Percentiles rank a stretch among this genome's conserved stretches.
Evolutionary conservation across 2,797 vertebrate genomes (phyloP).

Genomic region (Pterois miles): DNA sequence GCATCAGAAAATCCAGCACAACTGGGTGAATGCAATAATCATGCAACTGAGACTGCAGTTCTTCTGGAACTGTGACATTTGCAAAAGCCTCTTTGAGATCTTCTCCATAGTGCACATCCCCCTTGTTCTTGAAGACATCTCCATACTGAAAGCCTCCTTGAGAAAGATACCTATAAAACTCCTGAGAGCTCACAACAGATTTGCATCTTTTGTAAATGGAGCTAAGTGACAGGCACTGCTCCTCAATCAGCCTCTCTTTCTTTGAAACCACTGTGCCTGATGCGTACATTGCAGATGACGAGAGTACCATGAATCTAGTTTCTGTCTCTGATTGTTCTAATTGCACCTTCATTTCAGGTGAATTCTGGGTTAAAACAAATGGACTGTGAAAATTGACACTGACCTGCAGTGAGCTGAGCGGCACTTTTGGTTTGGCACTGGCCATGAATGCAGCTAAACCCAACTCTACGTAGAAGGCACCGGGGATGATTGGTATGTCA

Average conservation of each 20-base stretch:
- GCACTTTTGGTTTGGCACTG: constrained; percentile 80
- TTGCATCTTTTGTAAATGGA: constrained; percentile 83
- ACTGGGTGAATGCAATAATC: constrained; percentile 88
- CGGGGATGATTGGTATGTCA: constrained; percentile 84
- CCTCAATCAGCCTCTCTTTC: constrained; percentile 70
- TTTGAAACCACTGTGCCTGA: constrained; percentile 78
- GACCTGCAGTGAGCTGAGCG: constrained; percentile 81
- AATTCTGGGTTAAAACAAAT: constrained; percentile 77
- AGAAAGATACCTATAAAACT: constrained; percentile 82
- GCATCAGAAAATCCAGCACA: constrained; percentile 87
- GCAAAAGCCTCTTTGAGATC: constrained; percentile 85
- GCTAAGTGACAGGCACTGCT: constrained; percentile 77
- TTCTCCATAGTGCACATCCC: constrained; percentile 82
- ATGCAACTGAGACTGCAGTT: constrained; percentile 77
- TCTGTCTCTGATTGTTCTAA: constrained; percentile 63
- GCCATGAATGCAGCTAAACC: constrained; percentile 83
- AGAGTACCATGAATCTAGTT: constrained; percentile 78
- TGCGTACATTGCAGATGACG: constrained; percentile 80
- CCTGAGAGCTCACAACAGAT: constrained; percentile 71
- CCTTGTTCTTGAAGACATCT: constrained; percentile 82
- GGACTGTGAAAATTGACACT: constrained; percentile 84
- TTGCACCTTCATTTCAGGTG: constrained; percentile 80
- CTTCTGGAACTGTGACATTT: constrained; percentile 79
- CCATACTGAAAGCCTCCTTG: constrained; percentile 87
- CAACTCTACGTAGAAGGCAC: constrained; percentile 87